phyloP scores from a whole-genome alignment of 2,113 vertebrate genomes.

The Oreochromis tanganicae region DNA sequence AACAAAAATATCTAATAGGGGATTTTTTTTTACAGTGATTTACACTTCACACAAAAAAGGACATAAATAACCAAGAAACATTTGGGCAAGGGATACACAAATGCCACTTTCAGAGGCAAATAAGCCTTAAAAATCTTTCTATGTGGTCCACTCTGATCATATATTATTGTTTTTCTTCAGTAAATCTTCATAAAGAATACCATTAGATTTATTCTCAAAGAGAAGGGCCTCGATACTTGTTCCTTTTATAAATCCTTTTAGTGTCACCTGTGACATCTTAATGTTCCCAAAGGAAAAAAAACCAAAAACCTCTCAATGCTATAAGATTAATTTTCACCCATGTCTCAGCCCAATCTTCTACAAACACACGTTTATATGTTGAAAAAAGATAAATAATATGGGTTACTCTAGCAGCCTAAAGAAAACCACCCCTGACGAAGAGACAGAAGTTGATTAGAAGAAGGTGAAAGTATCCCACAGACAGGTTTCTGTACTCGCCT shows the following conservation, averaged over 20 bases:
- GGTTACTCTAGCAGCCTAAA: neutral
- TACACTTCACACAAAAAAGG: slow-evolving; percentile 51
- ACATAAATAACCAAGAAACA: slow-evolving; percentile 53
- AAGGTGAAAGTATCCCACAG: slow-evolving; percentile 1
- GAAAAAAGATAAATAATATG: neutral
- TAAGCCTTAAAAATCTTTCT: slow-evolving; percentile 8
- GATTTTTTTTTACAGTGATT: slow-evolving; percentile 64
- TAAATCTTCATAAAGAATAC: neutral
- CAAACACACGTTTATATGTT: neutral
- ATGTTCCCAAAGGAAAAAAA: neutral
- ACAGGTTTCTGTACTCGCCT: neutral
- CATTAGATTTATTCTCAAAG: neutral
- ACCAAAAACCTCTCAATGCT: neutral
- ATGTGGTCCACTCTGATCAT: neutral
- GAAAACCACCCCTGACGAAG: neutral
- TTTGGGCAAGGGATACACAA: slow-evolving; percentile 14
- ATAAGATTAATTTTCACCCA: neutral
- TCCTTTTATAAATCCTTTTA: neutral
- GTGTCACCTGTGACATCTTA: neutral
- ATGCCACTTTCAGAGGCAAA: slow-evolving; percentile 12
- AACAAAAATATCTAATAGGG: neutral
- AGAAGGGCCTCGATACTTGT: neutral
- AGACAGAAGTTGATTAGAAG: slow-evolving; percentile 2
- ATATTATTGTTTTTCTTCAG: neutral
- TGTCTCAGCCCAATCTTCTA: neutral